Evolutionary conservation across 2,888 invertebrate genomes (phyloP).

Genomic region (Chymomyza procnemis): DNA sequence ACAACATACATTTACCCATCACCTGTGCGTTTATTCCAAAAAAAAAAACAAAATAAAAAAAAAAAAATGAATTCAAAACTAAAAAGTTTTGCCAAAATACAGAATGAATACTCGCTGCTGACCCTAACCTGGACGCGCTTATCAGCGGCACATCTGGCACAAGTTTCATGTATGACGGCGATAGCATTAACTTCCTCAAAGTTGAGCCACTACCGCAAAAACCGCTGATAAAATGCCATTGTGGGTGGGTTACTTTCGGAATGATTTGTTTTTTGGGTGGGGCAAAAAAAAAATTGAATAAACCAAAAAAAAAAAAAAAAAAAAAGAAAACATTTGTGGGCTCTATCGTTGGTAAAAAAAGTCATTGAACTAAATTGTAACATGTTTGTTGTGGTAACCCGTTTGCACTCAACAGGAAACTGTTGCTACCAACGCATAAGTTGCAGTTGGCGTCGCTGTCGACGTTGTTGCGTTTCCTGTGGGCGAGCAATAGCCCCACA

Average conservation of each 20-base stretch:
- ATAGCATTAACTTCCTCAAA: constrained; percentile 37
- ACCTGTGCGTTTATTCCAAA: too few relatives aligned
- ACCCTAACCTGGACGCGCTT: constrained; percentile 20
- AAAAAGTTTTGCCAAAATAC: constrained; percentile 25
- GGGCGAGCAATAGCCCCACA: constrained; percentile 56
- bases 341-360: constrained; percentile 64
- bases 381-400: constrained; percentile 69
- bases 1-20: too few relatives aligned
- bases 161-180: constrained; percentile 35
- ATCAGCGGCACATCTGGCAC: constrained; percentile 41
- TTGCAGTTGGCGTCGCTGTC: constrained; percentile 33
- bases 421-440: constrained; percentile 60
- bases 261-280: neutral
- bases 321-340: neutral
- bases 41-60: too few relatives aligned
- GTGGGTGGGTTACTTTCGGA: neutral
- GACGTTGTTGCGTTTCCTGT: constrained; percentile 69
- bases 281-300: neutral
- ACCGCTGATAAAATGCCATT: constrained; percentile 9
- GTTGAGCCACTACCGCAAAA: constrained; percentile 9
- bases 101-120: neutral
- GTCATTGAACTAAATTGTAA: constrained; percentile 71
- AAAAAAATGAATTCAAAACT: neutral
- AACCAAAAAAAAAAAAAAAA: neutral
- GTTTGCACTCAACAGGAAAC: constrained; percentile 73